Evolutionary conservation across 2,888 invertebrate species (phyloP).

Genomic region (Slavum lentiscoides): DNA sequence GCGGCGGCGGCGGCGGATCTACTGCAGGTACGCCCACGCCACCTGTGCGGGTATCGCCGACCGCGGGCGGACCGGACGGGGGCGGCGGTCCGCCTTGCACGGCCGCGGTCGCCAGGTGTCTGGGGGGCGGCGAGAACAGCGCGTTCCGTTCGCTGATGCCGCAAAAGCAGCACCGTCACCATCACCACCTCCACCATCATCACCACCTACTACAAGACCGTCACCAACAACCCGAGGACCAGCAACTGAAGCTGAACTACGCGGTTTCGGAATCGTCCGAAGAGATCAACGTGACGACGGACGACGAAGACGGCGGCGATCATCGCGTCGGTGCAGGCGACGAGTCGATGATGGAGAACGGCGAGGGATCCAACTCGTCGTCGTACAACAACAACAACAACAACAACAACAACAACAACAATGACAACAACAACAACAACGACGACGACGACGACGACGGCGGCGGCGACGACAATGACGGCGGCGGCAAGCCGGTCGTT

Average conservation of each 20-base stretch:
- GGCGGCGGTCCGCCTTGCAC: constrained; percentile 56
- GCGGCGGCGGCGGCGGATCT: constrained; percentile 57
- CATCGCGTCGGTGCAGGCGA: constrained; percentile 59
- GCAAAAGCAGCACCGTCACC: constrained; percentile 59
- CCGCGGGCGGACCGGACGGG: constrained; percentile 60
- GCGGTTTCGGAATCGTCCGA: constrained; percentile 59
- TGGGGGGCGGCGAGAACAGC: constrained; percentile 80
- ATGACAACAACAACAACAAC: not conserved
- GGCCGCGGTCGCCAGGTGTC: constrained; percentile 58
- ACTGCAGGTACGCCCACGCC: constrained; percentile 63
- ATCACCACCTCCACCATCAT: constrained; percentile 59
- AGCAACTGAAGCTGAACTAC: constrained; percentile 44
- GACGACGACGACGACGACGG: not conserved
- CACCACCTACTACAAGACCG: constrained; percentile 57
- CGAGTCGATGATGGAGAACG: too few species aligned
- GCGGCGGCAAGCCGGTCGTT: not conserved
- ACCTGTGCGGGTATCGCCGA: constrained; percentile 62
- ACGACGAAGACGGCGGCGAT: constrained; percentile 61
- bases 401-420: constrained; percentile 16
- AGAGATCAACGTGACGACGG: constrained; percentile 85
- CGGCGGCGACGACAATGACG: not conserved
- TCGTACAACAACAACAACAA: constrained; percentile 11
- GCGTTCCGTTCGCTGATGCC: constrained; percentile 79
- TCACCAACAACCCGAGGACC: constrained; percentile 56
- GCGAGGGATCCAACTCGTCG: not conserved